phyloP scores from a whole-genome alignment of 2,888 invertebrate species.

The Papilio elwesi region DNA sequence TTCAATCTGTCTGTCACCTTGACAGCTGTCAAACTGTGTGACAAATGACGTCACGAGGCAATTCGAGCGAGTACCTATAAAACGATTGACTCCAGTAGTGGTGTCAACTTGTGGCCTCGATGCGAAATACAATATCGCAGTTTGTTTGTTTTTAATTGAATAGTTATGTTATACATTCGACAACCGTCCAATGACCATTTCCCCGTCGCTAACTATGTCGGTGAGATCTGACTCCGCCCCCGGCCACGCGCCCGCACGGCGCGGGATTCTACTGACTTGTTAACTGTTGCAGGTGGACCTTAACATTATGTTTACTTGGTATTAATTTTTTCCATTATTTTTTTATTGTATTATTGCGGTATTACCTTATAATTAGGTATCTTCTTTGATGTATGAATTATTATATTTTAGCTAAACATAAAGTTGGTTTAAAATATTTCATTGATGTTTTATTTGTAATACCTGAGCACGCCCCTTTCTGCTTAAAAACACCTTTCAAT shows the following conservation, averaged over 20 bases:
- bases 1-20: not conserved
- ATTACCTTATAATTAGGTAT: constrained; percentile 77
- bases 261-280: constrained; percentile 52
- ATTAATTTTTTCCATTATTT: constrained; percentile 48
- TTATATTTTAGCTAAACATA: constrained; percentile 85
- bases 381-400: constrained; percentile 84
- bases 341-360: constrained; percentile 67
- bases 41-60: not conserved
- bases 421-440: constrained; percentile 81
- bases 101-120: not conserved
- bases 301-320: constrained; percentile 51
- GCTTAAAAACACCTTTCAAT: too few relatives aligned
- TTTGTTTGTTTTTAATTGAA: constrained; percentile 37
- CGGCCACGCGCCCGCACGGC: constrained; percentile 50
- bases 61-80: not conserved
- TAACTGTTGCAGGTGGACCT: constrained; percentile 68
- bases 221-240: constrained; percentile 59
- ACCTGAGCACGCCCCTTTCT: not conserved
- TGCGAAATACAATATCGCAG: not conserved
- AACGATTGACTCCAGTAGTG: not conserved
- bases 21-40: not conserved
- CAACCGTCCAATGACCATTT: constrained; percentile 74
- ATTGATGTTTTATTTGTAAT: constrained; percentile 61
- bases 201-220: constrained; percentile 51
- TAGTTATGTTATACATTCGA: constrained; percentile 51